Conservation (phyloP, 2,113 vertebrate genomes). For the Ahaetulla prasina region DNA sequence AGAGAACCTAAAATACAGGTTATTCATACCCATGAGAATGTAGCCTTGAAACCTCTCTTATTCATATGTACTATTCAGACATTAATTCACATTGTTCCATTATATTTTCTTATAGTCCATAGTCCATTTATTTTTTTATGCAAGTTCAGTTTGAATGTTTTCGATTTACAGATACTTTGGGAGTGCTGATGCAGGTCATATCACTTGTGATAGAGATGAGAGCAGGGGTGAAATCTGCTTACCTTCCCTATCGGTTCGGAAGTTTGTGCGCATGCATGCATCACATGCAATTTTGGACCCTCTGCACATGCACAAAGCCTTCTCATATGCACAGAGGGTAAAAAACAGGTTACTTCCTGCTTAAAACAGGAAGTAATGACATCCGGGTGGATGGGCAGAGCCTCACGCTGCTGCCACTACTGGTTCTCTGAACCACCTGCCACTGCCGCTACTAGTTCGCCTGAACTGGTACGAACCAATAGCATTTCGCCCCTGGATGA, state of each 20-base stretch:
- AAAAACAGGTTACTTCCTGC: no score
- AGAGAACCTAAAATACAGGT: not conserved
- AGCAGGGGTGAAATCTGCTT: not conserved
- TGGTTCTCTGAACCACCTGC: no score
- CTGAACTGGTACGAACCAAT: no score
- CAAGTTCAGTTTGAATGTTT: not conserved
- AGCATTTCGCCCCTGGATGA: not conserved
- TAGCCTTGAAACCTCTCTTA: not conserved
- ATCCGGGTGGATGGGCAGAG: no score
- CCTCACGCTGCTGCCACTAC: no score
- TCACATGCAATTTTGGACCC: no score
- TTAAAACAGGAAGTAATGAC: no score
- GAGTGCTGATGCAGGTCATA: not conserved
- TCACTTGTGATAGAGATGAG: not conserved
- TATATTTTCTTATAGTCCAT: not conserved
- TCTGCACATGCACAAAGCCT: no score
- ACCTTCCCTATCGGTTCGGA: no score
- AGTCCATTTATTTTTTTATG: not conserved
- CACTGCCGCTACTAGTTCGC: no score
- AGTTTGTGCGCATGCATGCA: no score
- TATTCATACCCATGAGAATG: not conserved
- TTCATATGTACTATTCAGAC: not conserved
- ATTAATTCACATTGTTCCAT: not conserved
- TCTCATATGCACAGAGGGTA: no score
- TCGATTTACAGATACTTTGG: not conserved